These are phyloP conservation scores for Megalurothrips usitatus DNA, from an alignment of 2,888 invertebrate species.

Conservation along the genomic window DNA sequence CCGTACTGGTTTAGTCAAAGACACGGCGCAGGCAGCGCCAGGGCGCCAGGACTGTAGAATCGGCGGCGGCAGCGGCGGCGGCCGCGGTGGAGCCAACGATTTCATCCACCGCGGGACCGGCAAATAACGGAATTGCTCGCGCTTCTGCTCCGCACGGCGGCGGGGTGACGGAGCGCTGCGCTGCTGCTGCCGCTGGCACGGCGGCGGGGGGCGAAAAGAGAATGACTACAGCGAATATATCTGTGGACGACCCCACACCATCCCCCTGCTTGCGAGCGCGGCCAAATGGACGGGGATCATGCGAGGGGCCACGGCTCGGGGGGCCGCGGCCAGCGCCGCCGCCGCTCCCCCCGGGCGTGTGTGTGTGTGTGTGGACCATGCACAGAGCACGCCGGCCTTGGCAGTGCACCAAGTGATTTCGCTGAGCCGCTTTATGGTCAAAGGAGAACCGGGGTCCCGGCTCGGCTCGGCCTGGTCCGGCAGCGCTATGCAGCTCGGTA, in stretches of 20 bases:
- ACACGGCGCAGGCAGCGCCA: background rate
- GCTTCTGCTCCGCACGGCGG: too few species aligned
- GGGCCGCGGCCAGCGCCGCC: too few species aligned
- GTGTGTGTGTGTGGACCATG: background rate
- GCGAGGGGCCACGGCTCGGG: background rate
- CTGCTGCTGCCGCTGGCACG: too few species aligned
- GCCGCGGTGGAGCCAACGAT: background rate
- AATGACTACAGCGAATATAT: too few species aligned
- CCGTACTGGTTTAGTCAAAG: background rate
- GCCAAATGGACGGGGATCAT: background rate
- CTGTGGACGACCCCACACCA: too few species aligned
- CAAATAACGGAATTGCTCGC: background rate
- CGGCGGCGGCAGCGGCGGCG: background rate
- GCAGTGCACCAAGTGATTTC: background rate
- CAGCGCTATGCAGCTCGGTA: too few species aligned
- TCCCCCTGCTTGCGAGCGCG: background rate
- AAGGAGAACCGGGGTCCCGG: background rate
- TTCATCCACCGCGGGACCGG: background rate
- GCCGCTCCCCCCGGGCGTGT: background rate
- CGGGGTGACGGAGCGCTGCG: background rate
- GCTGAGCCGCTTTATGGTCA: constrained; percentile 1
- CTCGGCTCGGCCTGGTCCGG: too few species aligned
- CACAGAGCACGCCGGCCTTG: background rate
- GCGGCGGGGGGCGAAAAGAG: too few species aligned
- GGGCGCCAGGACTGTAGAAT: background rate